Base-by-base conservation (phyloP, 2,797 vertebrate species). In the Hippocampus kuda region DNA sequence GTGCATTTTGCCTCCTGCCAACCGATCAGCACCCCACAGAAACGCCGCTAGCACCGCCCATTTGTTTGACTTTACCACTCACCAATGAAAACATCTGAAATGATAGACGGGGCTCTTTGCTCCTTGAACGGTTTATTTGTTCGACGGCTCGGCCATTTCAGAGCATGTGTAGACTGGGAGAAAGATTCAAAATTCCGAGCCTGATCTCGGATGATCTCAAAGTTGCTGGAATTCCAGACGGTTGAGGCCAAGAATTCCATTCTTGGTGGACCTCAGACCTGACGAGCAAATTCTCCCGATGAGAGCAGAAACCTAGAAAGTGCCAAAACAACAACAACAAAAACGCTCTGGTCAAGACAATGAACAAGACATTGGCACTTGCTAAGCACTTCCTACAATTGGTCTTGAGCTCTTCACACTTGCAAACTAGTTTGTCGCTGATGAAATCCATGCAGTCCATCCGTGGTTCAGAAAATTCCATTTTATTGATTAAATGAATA, bases 1-100 rank as follows among this genome's bases (percentile, higher is more conserved):
- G 6, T 67, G 78, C 74, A 53, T 54, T 66, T 20, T 75, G 80
- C 84, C 88, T 85, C 81, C 83, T 83, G 84, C 76, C 72, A 80
- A 69, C 77, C 74, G 84, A 83, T 89, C 84, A 86, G 83, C 83
- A 63, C 81, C 83, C 80, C 77, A 74, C 79, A 78, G 77, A 81
- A 81, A 83, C 76, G 74, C 70, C 65, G 66, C 75, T 77, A 76
- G 75, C 27, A 71, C 82, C 66, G 80, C 24, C 68, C 83, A 85
- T 89, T 89, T 89, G 85, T 88, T 89, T 88, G 84, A 85, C 81
- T 88, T 88, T 81, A 78, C 85, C 78, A 76, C 82, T 81, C 78
- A 71, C 82, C 79, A 85, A 84, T 77, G 74, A 77, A 85, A 70
- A 81, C 18, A 56, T 48, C 71, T 75, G 77, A 77, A 80, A 67